Evolutionary conservation across 2,113 vertebrate species (phyloP).

Genomic region (Tragelaphus strepsiceros): DNA sequence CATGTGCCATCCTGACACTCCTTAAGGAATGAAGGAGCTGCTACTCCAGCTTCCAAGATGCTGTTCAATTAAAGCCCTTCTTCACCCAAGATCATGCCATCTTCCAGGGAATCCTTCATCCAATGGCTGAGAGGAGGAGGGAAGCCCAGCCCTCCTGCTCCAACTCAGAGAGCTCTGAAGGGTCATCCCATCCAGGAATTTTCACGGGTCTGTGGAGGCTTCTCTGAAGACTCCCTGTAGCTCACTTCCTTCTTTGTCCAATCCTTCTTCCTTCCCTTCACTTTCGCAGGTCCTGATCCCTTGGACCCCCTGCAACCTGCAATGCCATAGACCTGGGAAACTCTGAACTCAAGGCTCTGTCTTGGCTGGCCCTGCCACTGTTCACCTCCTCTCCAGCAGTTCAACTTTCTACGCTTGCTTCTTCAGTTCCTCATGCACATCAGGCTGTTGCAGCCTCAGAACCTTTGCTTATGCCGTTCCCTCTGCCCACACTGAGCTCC

Average conservation of each 20-base stretch:
- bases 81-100: background rate
- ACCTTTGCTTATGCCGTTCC: background rate
- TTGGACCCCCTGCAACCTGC: background rate
- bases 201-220: no score
- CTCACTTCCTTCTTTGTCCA: background rate
- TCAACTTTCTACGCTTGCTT: accelerated
- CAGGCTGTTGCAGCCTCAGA: background rate
- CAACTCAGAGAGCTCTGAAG: background rate
- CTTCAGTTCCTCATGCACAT: no score
- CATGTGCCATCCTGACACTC: no score
- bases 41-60: background rate
- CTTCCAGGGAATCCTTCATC: background rate
- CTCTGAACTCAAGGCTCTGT: no score
- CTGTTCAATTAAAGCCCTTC: background rate
- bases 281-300: background rate
- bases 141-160: background rate
- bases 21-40: background rate
- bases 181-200: background rate
- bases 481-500: background rate
- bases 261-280: background rate
- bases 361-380: background rate
- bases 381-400: background rate
- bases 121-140: background rate
- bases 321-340: background rate
- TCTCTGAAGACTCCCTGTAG: background rate